Conservation (phyloP, 2,888 invertebrate species). For the Ferdinandea cuprea region DNA sequence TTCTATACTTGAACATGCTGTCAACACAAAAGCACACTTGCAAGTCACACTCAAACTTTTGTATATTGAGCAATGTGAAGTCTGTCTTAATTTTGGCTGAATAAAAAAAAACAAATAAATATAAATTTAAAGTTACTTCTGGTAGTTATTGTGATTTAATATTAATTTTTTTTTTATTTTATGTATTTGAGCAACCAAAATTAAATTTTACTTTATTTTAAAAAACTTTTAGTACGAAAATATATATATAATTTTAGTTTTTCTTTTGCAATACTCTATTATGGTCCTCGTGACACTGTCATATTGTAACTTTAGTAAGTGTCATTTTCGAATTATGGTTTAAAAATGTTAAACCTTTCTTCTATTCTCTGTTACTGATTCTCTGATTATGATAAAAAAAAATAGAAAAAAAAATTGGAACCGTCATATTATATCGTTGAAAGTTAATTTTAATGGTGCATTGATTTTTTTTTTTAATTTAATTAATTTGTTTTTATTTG, state of each 20-base stretch:
- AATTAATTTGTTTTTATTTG: constrained; percentile 7
- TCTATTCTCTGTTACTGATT: constrained; percentile 4
- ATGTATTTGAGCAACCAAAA: constrained; percentile 30
- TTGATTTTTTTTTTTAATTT: constrained; percentile 1
- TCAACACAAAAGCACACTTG: constrained; percentile 16
- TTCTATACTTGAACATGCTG: constrained; percentile 4
- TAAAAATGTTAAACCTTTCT: constrained; percentile 6
- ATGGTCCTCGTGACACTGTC: constrained; percentile 24
- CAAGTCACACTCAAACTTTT: constrained; percentile 30
- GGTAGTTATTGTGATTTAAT: constrained; percentile 22
- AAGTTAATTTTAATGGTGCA: constrained; percentile 17
- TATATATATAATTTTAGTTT: constrained; percentile 8
- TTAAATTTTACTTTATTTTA: constrained; percentile 9
- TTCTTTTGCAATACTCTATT: constrained; percentile 23
- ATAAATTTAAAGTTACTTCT: constrained; percentile 22
- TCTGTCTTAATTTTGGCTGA: constrained; percentile 71
- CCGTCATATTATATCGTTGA: constrained; percentile 11
- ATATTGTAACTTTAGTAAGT: constrained; percentile 2
- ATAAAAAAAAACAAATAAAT: constrained; percentile 8
- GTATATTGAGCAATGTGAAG: constrained; percentile 70
- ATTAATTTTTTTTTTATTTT: constrained; percentile 2
- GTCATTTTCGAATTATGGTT: constrained; percentile 29
- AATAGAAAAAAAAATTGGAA: constrained; percentile 1
- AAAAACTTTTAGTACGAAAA: constrained; percentile 11
- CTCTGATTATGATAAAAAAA: constrained; percentile 7